phyloP scores from a whole-genome alignment of 2,113 vertebrate genomes.

The Falco punctatus region DNA sequence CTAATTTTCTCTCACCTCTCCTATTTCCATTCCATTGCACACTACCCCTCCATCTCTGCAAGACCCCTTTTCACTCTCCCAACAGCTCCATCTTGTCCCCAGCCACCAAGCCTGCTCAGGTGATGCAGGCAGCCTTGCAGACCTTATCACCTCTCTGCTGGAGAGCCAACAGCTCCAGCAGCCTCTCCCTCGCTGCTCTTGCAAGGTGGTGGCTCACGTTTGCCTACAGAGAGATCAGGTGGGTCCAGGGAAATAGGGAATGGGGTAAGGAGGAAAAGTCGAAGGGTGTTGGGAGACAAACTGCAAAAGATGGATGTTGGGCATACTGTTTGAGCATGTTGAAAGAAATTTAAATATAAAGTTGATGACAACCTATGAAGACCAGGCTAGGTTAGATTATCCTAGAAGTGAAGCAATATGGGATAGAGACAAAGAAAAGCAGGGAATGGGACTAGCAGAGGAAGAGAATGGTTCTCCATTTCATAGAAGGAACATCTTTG shows the following conservation, averaged over 20 bases:
- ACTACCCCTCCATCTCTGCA: background rate
- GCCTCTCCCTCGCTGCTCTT: background rate
- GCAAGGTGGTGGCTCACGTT: rapidly evolving
- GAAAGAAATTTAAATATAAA: background rate
- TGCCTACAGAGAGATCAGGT: background rate
- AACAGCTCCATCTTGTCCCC: background rate
- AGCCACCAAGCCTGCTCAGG: background rate
- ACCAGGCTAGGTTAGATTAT: background rate
- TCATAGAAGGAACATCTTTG: background rate
- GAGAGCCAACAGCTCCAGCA: background rate
- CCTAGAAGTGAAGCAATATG: background rate
- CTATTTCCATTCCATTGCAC: slow-evolving; percentile 62
- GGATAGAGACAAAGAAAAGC: background rate
- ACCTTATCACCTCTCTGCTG: background rate
- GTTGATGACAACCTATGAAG: background rate
- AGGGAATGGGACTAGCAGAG: background rate
- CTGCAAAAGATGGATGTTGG: background rate
- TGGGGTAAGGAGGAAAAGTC: background rate
- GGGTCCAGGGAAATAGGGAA: background rate
- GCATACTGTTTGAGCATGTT: rapidly evolving
- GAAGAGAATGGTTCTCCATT: background rate
- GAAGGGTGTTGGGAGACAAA: background rate
- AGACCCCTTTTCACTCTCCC: background rate
- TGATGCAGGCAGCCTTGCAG: background rate
- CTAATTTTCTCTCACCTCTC: slow-evolving; percentile 65